Base-by-base conservation (phyloP, 2,113 vertebrate genomes). In the Ancistrus triradiatus region DNA sequence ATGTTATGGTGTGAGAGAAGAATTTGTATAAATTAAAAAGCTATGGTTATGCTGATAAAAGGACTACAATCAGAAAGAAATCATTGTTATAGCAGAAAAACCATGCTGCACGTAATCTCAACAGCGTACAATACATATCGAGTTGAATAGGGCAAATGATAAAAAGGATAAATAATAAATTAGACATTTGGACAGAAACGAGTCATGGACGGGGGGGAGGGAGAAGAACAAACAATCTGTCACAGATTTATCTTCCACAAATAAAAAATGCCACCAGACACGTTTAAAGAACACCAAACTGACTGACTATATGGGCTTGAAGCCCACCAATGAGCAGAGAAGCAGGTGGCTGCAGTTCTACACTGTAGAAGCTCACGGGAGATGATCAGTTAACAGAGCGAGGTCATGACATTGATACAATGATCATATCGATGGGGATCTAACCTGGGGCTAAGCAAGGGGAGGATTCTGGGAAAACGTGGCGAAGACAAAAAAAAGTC, bases 121-220 rank as follows among this genome's bases (percentile, higher is more conserved):
- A 86, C 75, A 77, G 72, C 80, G 77, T 82, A 90, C 87, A 56
- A 85, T 82, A 89, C 83, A 81, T 70, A 85, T 76, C 79, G 74
- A 83, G 68, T 50, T 48, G 55, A 48, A 70, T 83, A 83, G 80
- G 80, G 81, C 81, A 82, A 87, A 85, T 80, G 78, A 83, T 80
- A 84, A 82, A 78, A 73, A 84, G 73, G 79, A 87, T 77, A 85
- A 86, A 84, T 84, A 86, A 89, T 87, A 89, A 87, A 87, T 89
- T 87, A 88, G 81, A 69, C 59, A 56, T 49, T 21, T 81, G 78
- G 79, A 81, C 70, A 74, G 66, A 78, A 44, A 53, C 43, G 18
- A 40, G 17, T 14, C n/a, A n/a, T 63, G 51, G 43, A 15, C 59
- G 59, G 63, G 69, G 22, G 51, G 66, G 18, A 22, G 21, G 60